Conservation (phyloP, 2,888 invertebrate genomes). For the Chrysodeixis includens region DNA sequence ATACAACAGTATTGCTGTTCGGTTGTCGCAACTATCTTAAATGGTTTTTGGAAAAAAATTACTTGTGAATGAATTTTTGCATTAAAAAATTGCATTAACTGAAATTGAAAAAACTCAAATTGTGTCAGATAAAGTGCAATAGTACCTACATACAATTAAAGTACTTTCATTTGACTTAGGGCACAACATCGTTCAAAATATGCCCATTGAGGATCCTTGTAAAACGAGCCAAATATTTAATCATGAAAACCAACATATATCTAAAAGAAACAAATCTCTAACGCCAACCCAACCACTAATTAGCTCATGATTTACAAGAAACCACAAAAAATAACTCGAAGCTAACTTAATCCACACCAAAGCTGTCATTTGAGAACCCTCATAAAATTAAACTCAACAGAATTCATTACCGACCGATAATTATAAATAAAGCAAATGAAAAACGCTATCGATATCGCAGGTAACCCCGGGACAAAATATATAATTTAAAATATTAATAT, state of each 20-base stretch:
- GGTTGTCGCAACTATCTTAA: background rate
- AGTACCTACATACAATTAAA: too few relatives aligned
- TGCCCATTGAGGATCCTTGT: too few relatives aligned
- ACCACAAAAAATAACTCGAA: background rate
- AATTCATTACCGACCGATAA: constrained; percentile 62
- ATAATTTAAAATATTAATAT: constrained; percentile 89
- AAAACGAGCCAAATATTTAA: background rate
- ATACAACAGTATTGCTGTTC: constrained; percentile 7
- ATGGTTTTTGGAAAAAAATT: too few relatives aligned
- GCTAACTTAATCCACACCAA: constrained; percentile 40
- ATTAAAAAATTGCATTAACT: too few relatives aligned
- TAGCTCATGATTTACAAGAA: constrained; percentile 1
- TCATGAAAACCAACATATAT: background rate
- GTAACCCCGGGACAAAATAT: constrained; percentile 68
- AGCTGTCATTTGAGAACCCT: constrained; percentile 23
- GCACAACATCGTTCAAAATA: too few relatives aligned
- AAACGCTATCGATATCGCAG: constrained; percentile 65
- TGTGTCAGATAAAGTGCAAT: too few relatives aligned
- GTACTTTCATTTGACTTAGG: too few relatives aligned
- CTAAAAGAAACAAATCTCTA: background rate
- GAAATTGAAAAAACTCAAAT: too few relatives aligned
- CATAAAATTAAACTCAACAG: constrained; percentile 49
- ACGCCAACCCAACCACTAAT: constrained; percentile 8
- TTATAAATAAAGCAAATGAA: constrained; percentile 68
- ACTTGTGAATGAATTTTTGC: too few relatives aligned